Percentiles rank a stretch among this genome's conserved stretches.
These are phyloP conservation scores for Mus spicilegus DNA, from an alignment of 2,113 vertebrate species.

Conservation along the genomic window DNA sequence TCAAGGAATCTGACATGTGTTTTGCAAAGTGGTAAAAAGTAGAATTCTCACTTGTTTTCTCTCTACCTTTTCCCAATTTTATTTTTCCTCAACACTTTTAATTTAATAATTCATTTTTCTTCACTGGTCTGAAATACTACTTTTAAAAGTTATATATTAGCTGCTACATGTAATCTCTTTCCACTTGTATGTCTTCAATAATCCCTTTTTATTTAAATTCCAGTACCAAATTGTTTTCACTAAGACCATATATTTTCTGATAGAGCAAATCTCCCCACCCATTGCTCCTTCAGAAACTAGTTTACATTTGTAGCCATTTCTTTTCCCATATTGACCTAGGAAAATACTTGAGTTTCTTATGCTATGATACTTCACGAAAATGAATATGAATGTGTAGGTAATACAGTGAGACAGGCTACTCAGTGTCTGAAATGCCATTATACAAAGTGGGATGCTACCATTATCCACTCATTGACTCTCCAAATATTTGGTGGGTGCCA, in stretches of 20 bases:
- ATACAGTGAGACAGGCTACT: neutral
- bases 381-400: constrained; percentile 17
- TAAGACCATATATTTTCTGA: neutral
- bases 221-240: constrained; percentile 12
- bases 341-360: neutral
- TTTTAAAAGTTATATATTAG: constrained; percentile 39
- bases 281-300: neutral
- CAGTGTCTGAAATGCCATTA: neutral
- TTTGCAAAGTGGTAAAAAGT: constrained; percentile 20
- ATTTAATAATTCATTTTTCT: constrained; percentile 25
- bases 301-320: neutral
- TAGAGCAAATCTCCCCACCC: neutral
- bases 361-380: constrained; percentile 29
- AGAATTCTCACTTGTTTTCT: neutral
- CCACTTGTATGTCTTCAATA: neutral
- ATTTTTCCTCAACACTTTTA: neutral
- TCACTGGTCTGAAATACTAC: neutral
- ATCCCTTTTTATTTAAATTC: constrained; percentile 30
- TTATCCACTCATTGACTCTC: neutral
- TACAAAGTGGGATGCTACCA: neutral
- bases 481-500: neutral
- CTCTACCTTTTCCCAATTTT: neutral
- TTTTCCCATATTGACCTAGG: constrained; percentile 21
- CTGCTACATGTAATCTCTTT: neutral
- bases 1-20: neutral